These are phyloP conservation scores for Penaeus vannamei DNA, from an alignment of 1,140 invertebrate genomes.

Conservation along the genomic window DNA sequence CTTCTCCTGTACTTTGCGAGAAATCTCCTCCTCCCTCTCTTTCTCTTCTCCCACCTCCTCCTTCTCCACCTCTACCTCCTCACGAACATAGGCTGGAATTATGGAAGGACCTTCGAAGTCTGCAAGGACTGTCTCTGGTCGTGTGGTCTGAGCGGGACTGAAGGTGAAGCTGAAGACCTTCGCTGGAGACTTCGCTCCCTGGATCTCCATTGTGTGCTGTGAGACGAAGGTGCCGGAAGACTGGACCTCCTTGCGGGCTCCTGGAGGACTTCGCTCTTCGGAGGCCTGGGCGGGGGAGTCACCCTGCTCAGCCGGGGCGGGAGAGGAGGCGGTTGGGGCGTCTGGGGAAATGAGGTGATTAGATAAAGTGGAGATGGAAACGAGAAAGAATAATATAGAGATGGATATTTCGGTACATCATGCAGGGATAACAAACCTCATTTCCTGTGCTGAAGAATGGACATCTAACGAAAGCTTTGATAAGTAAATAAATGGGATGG, in stretches of 20 bases:
- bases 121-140: slow-evolving; percentile 34
- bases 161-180: slow-evolving; percentile 58
- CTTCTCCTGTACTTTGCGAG: not conserved
- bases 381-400: too few species aligned
- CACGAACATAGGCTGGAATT: not conserved
- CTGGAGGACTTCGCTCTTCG: slow-evolving; percentile 12
- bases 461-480: not conserved
- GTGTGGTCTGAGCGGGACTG: slow-evolving; percentile 35
- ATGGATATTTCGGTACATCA: too few species aligned
- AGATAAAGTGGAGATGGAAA: too few species aligned
- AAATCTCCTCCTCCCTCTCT: slow-evolving; percentile 5
- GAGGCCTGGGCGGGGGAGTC: not conserved
- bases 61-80: slow-evolving; percentile 15
- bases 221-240: not conserved
- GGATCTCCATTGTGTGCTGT: too few species aligned
- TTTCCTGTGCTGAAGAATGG: too few species aligned
- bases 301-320: slow-evolving; percentile 37
- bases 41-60: too few species aligned
- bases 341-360: not conserved
- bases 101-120: slow-evolving; percentile 35
- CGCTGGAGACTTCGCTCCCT: slow-evolving; percentile 12
- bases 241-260: not conserved
- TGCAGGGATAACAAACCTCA: too few species aligned
- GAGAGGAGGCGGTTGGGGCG: slow-evolving; percentile 23
- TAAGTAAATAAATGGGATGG: not conserved